Percentiles rank a stretch among this genome's conserved stretches.
Evolutionary conservation across 2,113 vertebrate species (phyloP).

Genomic region (Anas platyrhynchos): DNA sequence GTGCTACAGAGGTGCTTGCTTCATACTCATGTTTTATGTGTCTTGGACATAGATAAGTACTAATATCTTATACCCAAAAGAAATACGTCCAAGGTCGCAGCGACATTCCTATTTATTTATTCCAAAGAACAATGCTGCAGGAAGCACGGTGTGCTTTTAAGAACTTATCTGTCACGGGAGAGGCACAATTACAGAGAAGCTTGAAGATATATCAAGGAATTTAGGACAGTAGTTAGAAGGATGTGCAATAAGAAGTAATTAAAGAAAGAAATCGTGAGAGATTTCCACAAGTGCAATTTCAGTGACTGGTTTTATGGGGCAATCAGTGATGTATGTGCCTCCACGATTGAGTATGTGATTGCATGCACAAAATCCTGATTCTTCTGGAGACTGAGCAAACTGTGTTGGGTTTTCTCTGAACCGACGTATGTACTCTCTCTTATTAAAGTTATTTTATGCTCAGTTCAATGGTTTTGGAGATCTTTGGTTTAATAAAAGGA

Average conservation of each 20-base stretch:
- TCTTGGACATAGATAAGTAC: neutral
- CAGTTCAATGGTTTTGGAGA: neutral
- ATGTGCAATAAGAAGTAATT: neutral
- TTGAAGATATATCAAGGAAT: neutral
- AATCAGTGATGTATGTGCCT: neutral
- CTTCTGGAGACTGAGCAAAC: neutral
- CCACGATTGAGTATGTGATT: neutral
- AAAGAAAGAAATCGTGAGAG: neutral
- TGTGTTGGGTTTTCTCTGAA: neutral
- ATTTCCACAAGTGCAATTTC: neutral
- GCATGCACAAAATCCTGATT: neutral
- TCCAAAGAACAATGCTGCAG: neutral
- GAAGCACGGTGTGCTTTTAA: neutral
- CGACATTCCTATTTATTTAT: slow-evolving; percentile 2
- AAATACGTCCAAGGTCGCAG: neutral
- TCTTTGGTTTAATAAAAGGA: neutral
- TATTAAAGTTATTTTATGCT: neutral
- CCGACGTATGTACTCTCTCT: fast-evolving
- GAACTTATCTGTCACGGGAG: neutral
- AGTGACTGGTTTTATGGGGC: neutral
- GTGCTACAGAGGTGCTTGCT: neutral
- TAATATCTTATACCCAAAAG: neutral
- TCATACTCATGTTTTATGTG: neutral
- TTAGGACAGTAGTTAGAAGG: neutral
- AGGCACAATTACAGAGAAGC: neutral